A percentile compares a stretch with the other conserved stretches of the same genome.
Conservation (phyloP, 2,888 invertebrate genomes). For the Spodoptera picta region DNA sequence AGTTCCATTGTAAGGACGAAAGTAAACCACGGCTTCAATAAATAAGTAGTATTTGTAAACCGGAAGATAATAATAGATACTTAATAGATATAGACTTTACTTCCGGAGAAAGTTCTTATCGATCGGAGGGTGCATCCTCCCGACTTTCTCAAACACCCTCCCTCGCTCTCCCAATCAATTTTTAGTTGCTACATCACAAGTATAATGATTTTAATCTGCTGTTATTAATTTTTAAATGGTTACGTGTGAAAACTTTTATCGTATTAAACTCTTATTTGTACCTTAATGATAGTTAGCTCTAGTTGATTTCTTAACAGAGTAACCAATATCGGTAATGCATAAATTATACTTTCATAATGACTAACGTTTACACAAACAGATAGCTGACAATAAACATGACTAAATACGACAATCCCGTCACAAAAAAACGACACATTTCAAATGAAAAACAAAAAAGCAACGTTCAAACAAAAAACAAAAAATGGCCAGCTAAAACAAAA, state of each 20-base stretch:
- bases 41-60: conserved; percentile 19
- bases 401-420: conserved; percentile 27
- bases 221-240: conserved; percentile 5
- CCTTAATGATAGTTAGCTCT: no score
- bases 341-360: no score
- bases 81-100: conserved; percentile 38
- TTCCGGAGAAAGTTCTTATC: conserved; percentile 71
- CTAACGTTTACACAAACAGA: neutral
- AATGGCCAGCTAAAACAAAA: conserved; percentile 52
- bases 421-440: conserved; percentile 34
- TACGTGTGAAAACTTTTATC: neutral
- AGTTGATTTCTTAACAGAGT: no score
- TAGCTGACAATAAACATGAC: conserved; percentile 21
- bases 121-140: conserved; percentile 52
- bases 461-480: conserved; percentile 35
- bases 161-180: conserved; percentile 42
- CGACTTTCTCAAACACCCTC: conserved; percentile 64
- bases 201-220: conserved; percentile 22
- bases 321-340: no score
- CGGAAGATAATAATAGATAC: conserved; percentile 27
- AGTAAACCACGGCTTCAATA: conserved; percentile 1
- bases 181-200: conserved; percentile 41
- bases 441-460: conserved; percentile 45
- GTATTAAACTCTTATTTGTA: no score
- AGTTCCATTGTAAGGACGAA: conserved; percentile 11